Base-by-base conservation (phyloP, 2,888 invertebrate genomes). In the Clanis bilineata region DNA sequence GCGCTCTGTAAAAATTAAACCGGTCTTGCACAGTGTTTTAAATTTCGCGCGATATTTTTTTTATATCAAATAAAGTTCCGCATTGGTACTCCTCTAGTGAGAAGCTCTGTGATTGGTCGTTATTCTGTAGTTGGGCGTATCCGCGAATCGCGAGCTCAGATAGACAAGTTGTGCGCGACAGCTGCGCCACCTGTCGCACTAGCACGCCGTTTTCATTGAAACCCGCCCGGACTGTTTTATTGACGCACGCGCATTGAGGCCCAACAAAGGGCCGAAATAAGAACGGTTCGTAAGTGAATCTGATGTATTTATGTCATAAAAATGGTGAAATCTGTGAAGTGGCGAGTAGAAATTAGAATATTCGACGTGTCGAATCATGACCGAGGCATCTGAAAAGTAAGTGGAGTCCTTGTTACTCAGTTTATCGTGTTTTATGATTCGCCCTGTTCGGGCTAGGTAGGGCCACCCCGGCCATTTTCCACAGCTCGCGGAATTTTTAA, bases 311-410 rank as follows among this genome's bases (percentile, higher is more conserved):
- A 95, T 95, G 95, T 95, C 93, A 93, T 94, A 95, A 96, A 95
- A 95, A 96, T 96, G 96, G 94, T 95, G 95, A 95, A 95, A 94
- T 94, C 94, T 94, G 95, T 94, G 94, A 94, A 94, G 94, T 94
- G 94, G 95, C 95, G 94, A 94, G 94, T 94, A 94, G 95, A 94
- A 94, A 95, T 94, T 96, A 96, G 95, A 94, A 94, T 95, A 94
- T 95, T 95, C 94, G 94, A 94, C 94, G 95, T 94, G 93, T 95
- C 95, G 93, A 96, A 96, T 93, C 96, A 97, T 96, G 96, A 96
- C 96, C 95, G 96, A 96, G 94, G 95, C 95, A 95, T 95, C 95
- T 95, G 96, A 97, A 94, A 96, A 96, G 96, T 97, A 93, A 96
- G 96, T 95, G 85, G 66, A 78, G 77, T 76, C 71, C 68, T 76